Evolutionary conservation across 2,113 vertebrate species (phyloP).

Genomic region (Oncorhynchus masou): DNA sequence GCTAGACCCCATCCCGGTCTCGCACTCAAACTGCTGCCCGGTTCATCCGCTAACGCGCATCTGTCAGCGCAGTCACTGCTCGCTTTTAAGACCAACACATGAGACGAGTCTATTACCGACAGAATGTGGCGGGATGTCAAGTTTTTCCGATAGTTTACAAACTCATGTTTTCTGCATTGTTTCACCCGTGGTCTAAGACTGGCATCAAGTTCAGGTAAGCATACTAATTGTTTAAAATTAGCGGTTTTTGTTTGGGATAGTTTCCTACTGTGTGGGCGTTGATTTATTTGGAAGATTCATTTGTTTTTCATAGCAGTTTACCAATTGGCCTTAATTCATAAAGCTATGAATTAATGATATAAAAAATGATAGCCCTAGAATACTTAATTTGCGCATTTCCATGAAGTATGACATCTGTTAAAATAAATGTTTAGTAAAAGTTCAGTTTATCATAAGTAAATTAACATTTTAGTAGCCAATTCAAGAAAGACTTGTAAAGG

Average conservation of each 20-base stretch:
- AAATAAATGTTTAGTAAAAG: not conserved
- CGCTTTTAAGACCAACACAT: no score
- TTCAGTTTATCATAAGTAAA: not conserved
- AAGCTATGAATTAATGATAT: not conserved
- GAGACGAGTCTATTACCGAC: not conserved
- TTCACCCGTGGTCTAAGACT: slow-evolving; percentile 39
- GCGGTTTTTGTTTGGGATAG: no score
- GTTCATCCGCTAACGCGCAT: not conserved
- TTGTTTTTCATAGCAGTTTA: no score
- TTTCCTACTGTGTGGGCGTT: no score
- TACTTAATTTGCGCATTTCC: not conserved
- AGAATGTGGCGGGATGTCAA: not conserved
- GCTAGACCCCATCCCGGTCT: not conserved
- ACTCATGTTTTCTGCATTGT: not conserved
- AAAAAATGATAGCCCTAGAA: not conserved
- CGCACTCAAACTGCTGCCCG: not conserved
- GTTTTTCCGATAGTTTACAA: not conserved
- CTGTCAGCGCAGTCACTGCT: not conserved
- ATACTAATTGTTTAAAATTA: not conserved
- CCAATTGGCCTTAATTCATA: not conserved
- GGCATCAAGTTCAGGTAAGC: slow-evolving; percentile 41
- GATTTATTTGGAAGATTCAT: no score
- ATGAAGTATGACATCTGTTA: not conserved
- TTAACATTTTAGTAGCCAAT: not conserved
- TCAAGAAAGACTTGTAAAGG: not conserved